These are phyloP conservation scores for Hapalemur alaotrensis DNA, from an alignment of 2,797 vertebrate genomes.

Conservation along the genomic window DNA sequence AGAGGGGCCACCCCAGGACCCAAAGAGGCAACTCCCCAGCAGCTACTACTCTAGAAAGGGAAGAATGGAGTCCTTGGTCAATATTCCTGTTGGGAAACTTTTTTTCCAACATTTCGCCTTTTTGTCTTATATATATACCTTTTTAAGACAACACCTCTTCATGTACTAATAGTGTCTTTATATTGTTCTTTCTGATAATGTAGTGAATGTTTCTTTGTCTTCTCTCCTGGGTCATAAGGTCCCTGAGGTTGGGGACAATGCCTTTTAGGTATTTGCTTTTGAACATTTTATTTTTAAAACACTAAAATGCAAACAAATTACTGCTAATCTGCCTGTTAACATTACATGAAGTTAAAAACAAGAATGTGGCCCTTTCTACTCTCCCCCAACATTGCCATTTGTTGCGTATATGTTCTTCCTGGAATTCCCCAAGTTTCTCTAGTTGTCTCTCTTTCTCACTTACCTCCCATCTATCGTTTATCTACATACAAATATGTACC, in stretches of 20 bases:
- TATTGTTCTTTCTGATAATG: not conserved
- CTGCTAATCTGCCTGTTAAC: not conserved
- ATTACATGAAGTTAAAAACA: not conserved
- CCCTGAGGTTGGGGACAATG: not conserved
- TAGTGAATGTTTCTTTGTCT: not conserved
- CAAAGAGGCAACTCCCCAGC: not conserved
- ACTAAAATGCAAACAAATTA: not conserved
- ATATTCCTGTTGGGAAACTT: not conserved
- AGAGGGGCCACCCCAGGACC: not conserved
- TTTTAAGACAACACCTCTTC: not conserved
- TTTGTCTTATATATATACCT: not conserved
- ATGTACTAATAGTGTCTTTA: not conserved
- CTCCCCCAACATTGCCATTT: not conserved
- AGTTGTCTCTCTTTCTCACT: not conserved
- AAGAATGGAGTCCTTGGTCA: not conserved
- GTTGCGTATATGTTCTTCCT: not conserved
- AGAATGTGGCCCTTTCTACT: not conserved
- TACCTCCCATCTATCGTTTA: not conserved
- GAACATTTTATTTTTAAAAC: slow-evolving; percentile 31
- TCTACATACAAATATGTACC: not conserved
- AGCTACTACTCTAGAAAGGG: not conserved
- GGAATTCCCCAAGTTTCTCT: not conserved
- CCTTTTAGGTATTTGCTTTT: not conserved
- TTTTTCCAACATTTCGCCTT: not conserved
- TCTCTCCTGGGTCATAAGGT: not conserved